Evolutionary conservation across 2,888 invertebrate species (phyloP), one percentile per base, ranked within the genome.

Genomic region (Xanthia togata): DNA sequence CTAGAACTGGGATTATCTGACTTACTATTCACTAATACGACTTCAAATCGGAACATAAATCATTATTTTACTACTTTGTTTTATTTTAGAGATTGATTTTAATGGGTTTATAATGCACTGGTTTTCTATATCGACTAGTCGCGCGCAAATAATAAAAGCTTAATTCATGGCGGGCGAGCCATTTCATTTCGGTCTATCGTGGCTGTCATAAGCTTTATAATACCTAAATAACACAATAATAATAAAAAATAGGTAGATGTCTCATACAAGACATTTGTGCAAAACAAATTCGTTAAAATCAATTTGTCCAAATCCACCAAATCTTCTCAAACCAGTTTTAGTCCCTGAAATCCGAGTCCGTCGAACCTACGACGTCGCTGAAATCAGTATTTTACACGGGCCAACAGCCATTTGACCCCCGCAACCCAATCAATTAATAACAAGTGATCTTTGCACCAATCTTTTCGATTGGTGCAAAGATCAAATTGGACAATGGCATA

Each of bases 51-150:
- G 23, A 41, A 69, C 67, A 82, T 85, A 85, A 84, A 86, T 86
- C 85, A 84, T 63, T 76, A 41, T 70, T 85, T 85, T 78, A 84
- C 72, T 72, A 70, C 82, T 82, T 72, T 68, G 47, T 75, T 83
- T 78, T 78, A 81, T 69, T 75, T 73, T 53, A 38, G 17, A 73
- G 41, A 78, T 81, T 83, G 74, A 76, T 81, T 85, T 81, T 73
- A 63, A 85, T 76, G 50, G 74, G 38, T 62, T 72, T 72, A 80
- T 84, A 84, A 84, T 84, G 62, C 63, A 78, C 73, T 73, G 35
- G 50, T 70, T 60, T 65, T 50, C 14, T 57, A 50, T 35, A 50
- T 76, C 12, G 70, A 64, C 41, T 41, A 4, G 53, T 47, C 31
- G 35, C 47, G 35, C 59, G 31, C 53, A 79, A 60, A 59, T 53